A percentile compares a stretch with the other conserved stretches of the same genome.
Conservation (phyloP, 2,888 invertebrate genomes). For the Lycia hirtaria region DNA sequence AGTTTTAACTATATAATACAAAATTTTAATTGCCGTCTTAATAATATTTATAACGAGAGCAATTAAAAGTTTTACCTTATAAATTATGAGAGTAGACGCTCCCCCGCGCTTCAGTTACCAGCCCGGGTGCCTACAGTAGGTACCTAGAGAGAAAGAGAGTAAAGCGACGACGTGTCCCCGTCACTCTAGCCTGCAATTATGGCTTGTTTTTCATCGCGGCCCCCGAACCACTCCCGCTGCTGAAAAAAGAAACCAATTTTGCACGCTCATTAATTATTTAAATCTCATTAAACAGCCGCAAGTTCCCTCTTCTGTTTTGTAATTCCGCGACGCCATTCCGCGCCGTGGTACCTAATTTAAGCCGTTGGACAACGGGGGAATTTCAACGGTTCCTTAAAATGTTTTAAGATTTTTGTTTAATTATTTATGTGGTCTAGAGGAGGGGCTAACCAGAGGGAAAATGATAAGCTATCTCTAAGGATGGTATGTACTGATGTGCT, state of each 20-base stretch:
- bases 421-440: background rate
- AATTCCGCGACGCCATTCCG: slow-evolving; percentile 68
- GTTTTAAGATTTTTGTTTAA: slow-evolving; percentile 24
- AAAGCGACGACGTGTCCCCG: slow-evolving; percentile 56
- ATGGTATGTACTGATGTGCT: too few relatives aligned
- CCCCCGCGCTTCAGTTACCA: slow-evolving; percentile 46
- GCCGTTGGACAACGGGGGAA: slow-evolving; percentile 59
- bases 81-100: slow-evolving; percentile 59
- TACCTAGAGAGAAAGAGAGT: slow-evolving; percentile 38
- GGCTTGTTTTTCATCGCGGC: slow-evolving; percentile 74
- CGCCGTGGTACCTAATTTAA: slow-evolving; percentile 63
- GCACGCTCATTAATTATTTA: slow-evolving; percentile 86
- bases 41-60: slow-evolving; percentile 63
- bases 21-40: slow-evolving; percentile 61
- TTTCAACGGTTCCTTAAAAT: slow-evolving; percentile 32
- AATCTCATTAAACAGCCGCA: slow-evolving; percentile 84
- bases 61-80: slow-evolving; percentile 70
- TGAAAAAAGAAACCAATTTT: slow-evolving; percentile 84
- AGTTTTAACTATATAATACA: slow-evolving; percentile 26
- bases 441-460: too few relatives aligned
- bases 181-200: slow-evolving; percentile 75
- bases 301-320: slow-evolving; percentile 74
- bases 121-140: too few relatives aligned
- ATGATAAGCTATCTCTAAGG: too few relatives aligned
- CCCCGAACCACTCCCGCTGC: slow-evolving; percentile 66